Evolutionary conservation across 2,113 vertebrate genomes (phyloP).

Genomic region (Euleptes europaea): DNA sequence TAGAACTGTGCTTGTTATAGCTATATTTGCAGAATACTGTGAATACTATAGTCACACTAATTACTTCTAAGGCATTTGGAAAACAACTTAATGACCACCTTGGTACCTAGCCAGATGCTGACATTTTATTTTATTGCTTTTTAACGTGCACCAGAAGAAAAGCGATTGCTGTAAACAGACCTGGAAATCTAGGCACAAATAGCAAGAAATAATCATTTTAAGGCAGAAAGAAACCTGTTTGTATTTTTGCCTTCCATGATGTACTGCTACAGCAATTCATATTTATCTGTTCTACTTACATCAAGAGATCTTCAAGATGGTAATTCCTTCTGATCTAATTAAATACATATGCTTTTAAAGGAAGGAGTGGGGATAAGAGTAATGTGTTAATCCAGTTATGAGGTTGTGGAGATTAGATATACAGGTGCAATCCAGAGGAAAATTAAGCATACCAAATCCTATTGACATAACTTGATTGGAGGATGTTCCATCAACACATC

Average conservation of each 20-base stretch:
- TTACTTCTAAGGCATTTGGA: conserved; percentile 1
- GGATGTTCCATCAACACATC: neutral
- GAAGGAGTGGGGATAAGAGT: neutral
- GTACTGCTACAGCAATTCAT: neutral
- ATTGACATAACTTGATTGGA: neutral
- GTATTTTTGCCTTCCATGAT: neutral
- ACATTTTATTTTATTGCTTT: conserved; percentile 18
- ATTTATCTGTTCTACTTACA: neutral
- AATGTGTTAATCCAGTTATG: neutral
- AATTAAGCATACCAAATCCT: neutral
- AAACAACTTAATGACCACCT: conserved; percentile 1
- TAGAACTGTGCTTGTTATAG: neutral
- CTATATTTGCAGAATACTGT: neutral
- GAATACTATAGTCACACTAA: conserved; percentile 1
- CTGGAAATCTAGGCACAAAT: neutral
- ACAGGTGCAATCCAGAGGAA: neutral
- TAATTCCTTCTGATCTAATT: neutral
- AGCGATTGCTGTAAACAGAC: neutral
- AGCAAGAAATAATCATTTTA: neutral
- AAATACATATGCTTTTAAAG: neutral
- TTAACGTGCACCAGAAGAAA: neutral
- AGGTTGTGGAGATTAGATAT: neutral
- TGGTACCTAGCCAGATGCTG: conserved; percentile 3
- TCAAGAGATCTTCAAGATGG: neutral
- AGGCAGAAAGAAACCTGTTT: neutral